Base-by-base conservation (phyloP, 1,140 invertebrate species). In the Drosophila bipectinata region DNA sequence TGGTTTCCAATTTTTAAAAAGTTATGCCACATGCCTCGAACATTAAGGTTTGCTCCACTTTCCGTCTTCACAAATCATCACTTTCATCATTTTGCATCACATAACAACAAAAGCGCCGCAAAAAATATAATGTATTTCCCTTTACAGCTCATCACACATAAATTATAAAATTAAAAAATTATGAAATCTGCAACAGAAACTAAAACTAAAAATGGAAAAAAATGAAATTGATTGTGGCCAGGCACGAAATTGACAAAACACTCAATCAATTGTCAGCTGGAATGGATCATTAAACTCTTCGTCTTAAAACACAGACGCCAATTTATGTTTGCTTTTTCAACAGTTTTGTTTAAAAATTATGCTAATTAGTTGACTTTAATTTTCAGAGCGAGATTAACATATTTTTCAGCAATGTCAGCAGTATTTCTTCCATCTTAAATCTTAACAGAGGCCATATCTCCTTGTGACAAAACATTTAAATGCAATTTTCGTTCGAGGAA, bases 321-420 rank as follows among this genome's bases (percentile, higher is more conserved):
- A 48, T 37, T 34, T 57, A 60, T 45, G 32, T 4, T 34, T 48
- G 39, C 26, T 32, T 57, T 73, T 64, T 77, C 34, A 68, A 73
- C 61, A 81, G 54, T 82, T 81, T 81, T 52, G 45, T 77, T 30
- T 60, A 28, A 73, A 80, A 64, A 75, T 81, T 66, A 78, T 78
- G 79, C 28, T 64, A 62, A 82, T 78, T 58, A 55, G 54, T 21
- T 12, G 57, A 37, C 32, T 62, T 61, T 60, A 45, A 30, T 61
- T 54, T 54, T 21, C 2, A 3, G 49, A 18, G 32, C 53, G 41
- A 49, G 26, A 62, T 69, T 45, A 68, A 4, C 49, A 63, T 63
- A 37, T 52, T 18, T 18, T 18, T 18, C 18, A 18, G 18, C 18
- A 18, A 18, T 18, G 18, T 18, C 18, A 18, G 18, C 18, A 18